These are phyloP conservation scores for Zaprionus bogoriensis DNA, from an alignment of 2,888 invertebrate genomes.

Conservation along the genomic window DNA sequence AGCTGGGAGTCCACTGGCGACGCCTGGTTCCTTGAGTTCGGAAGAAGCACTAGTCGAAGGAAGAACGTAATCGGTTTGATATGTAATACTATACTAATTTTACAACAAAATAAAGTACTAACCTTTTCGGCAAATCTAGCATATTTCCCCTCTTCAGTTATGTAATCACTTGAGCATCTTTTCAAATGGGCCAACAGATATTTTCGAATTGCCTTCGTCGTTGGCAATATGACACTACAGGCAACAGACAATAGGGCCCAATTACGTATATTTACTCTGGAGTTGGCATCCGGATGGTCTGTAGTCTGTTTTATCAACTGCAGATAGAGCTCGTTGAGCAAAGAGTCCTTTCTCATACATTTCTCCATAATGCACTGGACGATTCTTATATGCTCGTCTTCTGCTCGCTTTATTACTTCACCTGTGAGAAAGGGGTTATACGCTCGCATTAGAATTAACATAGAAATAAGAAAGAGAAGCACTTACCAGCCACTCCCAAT, in stretches of 20 bases:
- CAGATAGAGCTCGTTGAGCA: constrained; percentile 94
- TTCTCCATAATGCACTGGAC: constrained; percentile 95
- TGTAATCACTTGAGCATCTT: constrained; percentile 92
- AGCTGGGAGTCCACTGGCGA: constrained; percentile 94
- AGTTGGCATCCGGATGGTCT: constrained; percentile 94
- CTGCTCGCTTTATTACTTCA: constrained; percentile 87
- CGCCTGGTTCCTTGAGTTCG: constrained; percentile 90
- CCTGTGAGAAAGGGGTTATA: too few species aligned
- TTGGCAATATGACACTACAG: constrained; percentile 92
- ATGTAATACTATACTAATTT: too few species aligned
- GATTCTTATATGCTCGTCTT: constrained; percentile 94
- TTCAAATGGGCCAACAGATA: constrained; percentile 95
- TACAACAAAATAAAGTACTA: constrained; percentile 41
- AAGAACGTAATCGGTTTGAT: too few species aligned
- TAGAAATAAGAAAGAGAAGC: background rate
- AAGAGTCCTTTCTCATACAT: constrained; percentile 93
- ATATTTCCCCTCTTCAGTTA: constrained; percentile 96
- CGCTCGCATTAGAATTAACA: too few species aligned
- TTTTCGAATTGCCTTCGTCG: constrained; percentile 92
- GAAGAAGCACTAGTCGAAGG: constrained; percentile 85
- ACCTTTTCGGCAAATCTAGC: constrained; percentile 95
- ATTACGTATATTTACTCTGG: constrained; percentile 93
- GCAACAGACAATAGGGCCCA: constrained; percentile 94
- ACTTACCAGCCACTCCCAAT: constrained; percentile 86
- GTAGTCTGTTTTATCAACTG: constrained; percentile 97